Evolutionary conservation across 1,140 invertebrate species (phyloP).

Genomic region (Microplitis demolitor): DNA sequence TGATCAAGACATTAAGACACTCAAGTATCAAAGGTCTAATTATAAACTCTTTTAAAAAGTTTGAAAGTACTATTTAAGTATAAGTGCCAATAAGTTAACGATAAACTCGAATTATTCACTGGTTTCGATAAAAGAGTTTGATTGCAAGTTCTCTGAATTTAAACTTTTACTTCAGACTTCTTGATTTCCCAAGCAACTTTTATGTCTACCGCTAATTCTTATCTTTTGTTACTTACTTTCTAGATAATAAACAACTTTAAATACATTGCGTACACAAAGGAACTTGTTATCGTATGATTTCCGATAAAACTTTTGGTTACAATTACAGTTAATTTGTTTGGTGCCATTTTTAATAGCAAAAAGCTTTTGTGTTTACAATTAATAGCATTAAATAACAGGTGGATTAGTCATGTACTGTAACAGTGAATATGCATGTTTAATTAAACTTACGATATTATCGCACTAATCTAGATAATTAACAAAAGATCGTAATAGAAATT

Average conservation of each 20-base stretch:
- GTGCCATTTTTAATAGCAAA: background rate
- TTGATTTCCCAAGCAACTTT: constrained; percentile 11
- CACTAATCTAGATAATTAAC: too few relatives aligned
- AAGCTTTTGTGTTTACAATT: background rate
- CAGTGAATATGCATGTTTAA: too few relatives aligned
- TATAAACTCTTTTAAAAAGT: background rate
- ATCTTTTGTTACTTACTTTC: background rate
- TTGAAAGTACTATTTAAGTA: background rate
- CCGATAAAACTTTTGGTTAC: too few relatives aligned
- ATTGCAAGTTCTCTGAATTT: constrained; percentile 16
- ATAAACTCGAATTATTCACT: constrained; percentile 5
- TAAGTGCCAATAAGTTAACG: constrained; percentile 5
- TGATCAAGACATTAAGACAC: background rate
- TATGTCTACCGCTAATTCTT: constrained; percentile 18
- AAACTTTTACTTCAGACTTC: constrained; percentile 19
- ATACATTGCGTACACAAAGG: background rate
- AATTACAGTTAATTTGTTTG: too few relatives aligned
- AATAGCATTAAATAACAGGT: too few relatives aligned
- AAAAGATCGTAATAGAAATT: too few relatives aligned
- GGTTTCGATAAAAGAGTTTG: constrained; percentile 18
- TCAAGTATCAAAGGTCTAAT: background rate
- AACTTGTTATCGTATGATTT: too few relatives aligned
- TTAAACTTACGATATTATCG: too few relatives aligned
- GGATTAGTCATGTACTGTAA: too few relatives aligned
- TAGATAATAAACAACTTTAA: background rate